Conservation (phyloP, 2,113 vertebrate genomes). For the Merops nubicus region DNA sequence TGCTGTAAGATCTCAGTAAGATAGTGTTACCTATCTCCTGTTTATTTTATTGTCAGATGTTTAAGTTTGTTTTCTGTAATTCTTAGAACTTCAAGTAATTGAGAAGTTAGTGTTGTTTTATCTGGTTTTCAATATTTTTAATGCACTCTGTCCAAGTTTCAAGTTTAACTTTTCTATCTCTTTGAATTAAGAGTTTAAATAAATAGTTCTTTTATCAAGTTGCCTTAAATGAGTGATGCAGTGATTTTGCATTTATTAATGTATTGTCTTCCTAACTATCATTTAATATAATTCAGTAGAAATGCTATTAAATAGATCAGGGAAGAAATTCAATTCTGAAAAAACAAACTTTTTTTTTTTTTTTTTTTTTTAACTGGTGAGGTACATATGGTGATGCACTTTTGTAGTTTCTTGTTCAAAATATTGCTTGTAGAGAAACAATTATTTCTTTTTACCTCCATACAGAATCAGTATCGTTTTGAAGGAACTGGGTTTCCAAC, state of each 20-base stretch:
- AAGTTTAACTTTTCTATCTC: background rate
- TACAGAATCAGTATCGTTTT: slow-evolving; percentile 92
- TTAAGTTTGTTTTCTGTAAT: background rate
- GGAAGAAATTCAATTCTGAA: background rate
- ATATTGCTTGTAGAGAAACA: background rate
- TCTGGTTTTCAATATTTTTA: background rate
- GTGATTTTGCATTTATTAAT: background rate
- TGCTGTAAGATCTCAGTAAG: background rate
- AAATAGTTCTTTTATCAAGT: background rate
- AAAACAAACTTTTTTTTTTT: background rate
- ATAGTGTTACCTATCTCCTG: background rate
- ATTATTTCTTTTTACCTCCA: background rate
- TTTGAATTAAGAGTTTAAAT: background rate
- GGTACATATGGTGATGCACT: background rate
- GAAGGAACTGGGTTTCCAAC: slow-evolving; percentile 95
- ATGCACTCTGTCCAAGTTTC: background rate
- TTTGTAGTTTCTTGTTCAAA: background rate
- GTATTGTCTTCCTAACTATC: background rate
- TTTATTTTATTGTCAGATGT: background rate
- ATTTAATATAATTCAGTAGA: background rate
- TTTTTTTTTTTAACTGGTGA: background rate
- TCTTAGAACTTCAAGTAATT: background rate
- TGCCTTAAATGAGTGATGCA: background rate
- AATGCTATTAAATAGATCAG: background rate
- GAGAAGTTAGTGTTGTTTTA: background rate